phyloP scores from a whole-genome alignment of 2,888 invertebrate genomes.

The Tinea semifulvella region DNA sequence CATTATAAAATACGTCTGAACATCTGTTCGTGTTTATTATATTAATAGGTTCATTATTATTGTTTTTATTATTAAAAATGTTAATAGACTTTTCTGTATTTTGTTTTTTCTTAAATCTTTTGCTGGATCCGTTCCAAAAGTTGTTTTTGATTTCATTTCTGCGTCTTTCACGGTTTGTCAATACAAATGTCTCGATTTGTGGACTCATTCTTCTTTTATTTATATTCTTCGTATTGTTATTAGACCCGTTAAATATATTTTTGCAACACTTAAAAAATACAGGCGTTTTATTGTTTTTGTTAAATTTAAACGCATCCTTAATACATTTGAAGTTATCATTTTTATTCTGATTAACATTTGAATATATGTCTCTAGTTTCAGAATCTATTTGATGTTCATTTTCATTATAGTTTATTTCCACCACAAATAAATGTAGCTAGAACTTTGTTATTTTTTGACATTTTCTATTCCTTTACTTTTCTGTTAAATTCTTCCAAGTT shows the following conservation, averaged over 20 bases:
- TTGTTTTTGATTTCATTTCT: background rate
- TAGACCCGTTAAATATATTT: background rate
- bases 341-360: too few relatives aligned
- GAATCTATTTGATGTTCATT: too few relatives aligned
- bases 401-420: too few relatives aligned
- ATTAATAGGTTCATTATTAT: background rate
- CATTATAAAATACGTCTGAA: background rate
- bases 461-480: too few relatives aligned
- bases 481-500: too few relatives aligned
- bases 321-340: too few relatives aligned
- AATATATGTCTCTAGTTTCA: too few relatives aligned
- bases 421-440: too few relatives aligned
- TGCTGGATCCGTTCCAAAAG: background rate
- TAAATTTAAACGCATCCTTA: too few relatives aligned
- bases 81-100: background rate
- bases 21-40: background rate
- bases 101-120: background rate
- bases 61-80: background rate
- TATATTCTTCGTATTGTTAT: background rate
- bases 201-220: too few relatives aligned
- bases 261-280: background rate
- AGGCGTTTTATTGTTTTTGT: too few relatives aligned
- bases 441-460: too few relatives aligned
- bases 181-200: background rate
- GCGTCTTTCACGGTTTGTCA: background rate